Evolutionary conservation across 2,888 invertebrate species (phyloP).

Genomic region (Serrognathus titanus): DNA sequence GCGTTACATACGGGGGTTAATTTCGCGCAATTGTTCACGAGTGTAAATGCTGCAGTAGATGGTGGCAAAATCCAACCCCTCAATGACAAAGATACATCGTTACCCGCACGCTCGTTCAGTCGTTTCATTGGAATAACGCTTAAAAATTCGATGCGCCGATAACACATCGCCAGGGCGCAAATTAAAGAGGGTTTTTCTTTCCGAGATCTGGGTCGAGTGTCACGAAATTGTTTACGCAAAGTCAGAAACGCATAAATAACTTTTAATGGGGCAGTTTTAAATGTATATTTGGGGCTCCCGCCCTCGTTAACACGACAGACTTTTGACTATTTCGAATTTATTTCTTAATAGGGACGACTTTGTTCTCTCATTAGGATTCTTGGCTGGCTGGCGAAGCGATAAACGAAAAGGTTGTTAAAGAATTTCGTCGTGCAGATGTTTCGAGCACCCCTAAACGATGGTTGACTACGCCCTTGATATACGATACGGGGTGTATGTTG

Average conservation of each 20-base stretch:
- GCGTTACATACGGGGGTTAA: conserved; percentile 24
- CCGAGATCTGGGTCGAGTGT: no score
- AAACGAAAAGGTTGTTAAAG: not conserved
- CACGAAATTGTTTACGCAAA: no score
- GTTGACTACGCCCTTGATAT: not conserved
- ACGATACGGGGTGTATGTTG: not conserved
- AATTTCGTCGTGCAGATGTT: not conserved
- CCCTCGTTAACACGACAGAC: not conserved
- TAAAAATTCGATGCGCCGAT: no score
- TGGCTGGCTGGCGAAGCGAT: not conserved
- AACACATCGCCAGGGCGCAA: no score
- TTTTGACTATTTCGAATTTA: not conserved
- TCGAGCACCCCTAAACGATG: not conserved
- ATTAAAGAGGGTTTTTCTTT: no score
- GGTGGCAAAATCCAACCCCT: conserved; percentile 16
- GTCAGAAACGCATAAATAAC: not conserved
- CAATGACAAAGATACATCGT: conserved; percentile 29
- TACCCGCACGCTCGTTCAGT: conserved; percentile 9
- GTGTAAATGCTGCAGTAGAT: conserved; percentile 27
- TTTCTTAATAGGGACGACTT: not conserved
- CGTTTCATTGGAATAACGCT: no score
- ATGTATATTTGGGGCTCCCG: not conserved
- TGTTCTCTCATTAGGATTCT: not conserved
- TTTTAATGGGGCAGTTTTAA: not conserved
- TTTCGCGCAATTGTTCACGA: conserved; percentile 27